phyloP scores from a whole-genome alignment of 2,888 invertebrate species.

The Rugalucina vietnamica region DNA sequence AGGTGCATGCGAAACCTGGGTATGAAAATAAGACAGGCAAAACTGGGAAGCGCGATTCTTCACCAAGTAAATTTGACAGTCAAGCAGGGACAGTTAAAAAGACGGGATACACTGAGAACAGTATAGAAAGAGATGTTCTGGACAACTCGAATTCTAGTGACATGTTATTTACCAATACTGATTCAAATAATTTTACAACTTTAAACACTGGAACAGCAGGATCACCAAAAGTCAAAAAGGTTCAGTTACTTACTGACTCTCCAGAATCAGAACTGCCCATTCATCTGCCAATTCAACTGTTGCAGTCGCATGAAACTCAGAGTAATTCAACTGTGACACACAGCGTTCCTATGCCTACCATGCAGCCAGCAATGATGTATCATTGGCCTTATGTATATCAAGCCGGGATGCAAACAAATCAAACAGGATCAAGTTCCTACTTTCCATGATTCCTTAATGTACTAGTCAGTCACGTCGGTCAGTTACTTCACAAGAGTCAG shows the following conservation, averaged over 20 bases:
- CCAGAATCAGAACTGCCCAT: background rate
- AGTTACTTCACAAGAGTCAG: too few relatives aligned
- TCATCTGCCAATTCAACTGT: background rate
- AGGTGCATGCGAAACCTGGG: slow-evolving; percentile 63
- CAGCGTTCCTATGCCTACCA: background rate
- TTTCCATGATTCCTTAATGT: background rate
- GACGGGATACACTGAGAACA: background rate
- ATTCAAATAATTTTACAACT: background rate
- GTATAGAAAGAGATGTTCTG: background rate
- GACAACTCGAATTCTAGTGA: background rate
- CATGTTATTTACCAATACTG: background rate
- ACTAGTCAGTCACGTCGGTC: too few relatives aligned
- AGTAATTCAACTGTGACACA: background rate
- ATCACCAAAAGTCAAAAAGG: too few relatives aligned
- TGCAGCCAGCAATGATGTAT: slow-evolving; percentile 47
- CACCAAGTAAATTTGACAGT: background rate
- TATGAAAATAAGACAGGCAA: background rate
- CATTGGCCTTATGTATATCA: slow-evolving; percentile 59
- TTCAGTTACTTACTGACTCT: background rate
- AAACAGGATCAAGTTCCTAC: background rate
- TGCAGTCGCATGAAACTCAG: background rate
- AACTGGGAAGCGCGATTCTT: background rate
- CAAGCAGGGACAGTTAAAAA: background rate
- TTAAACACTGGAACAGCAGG: background rate
- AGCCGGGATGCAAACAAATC: slow-evolving; percentile 7